Evolutionary conservation across 1,140 invertebrate species (phyloP), one percentile per base, ranked within the genome.

Genomic region (Sitobion miscanthi): DNA sequence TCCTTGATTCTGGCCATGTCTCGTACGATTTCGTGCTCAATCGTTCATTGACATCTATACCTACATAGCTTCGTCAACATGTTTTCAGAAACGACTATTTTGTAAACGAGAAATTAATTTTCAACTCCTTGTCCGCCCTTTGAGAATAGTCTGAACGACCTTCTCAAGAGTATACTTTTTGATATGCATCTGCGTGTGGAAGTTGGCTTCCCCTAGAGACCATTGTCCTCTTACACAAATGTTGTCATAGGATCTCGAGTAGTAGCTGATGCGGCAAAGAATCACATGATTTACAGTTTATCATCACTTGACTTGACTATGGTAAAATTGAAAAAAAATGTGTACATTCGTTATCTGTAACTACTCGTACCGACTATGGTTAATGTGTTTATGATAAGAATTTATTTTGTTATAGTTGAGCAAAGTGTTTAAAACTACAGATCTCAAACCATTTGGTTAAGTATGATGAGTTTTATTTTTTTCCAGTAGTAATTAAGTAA

Each of bases 11-110:
- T n/a, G 35, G 62, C 8, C 14, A n/a, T n/a, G 62, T 91, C 90
- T 82, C 57, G 42, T 91, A 62, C 62, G 77, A 83, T 82, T 92
- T 47, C 91, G 91, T 92, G 91, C 69, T 85, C 91, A 92, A 92
- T 92, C 91, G 91, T 83, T 25, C 21, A n/a, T n/a, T n/a, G 62
- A 83, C 91, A 92, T 92, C 91, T 92, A 92, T 83, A 92, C 77
- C 35, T 38, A 89, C n/a, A n/a, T 89, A 89, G 88, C 88, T 54
- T 92, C 91, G 91, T 92, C 91, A 82, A 92, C 91, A 82, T 83
- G 69, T 92, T 92, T 91, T 83, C 45, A 6, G 21, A 92, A 52
- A 92, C 91, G 62, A 92, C 91, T 92, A 91, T 92, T 92, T 92
- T 83, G 47, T 82, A 92, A 35, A 30, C 42, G 69, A 92, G 47